These are phyloP conservation scores for Drosophila picticornis DNA, from an alignment of 2,888 invertebrate genomes.

Conservation along the genomic window DNA sequence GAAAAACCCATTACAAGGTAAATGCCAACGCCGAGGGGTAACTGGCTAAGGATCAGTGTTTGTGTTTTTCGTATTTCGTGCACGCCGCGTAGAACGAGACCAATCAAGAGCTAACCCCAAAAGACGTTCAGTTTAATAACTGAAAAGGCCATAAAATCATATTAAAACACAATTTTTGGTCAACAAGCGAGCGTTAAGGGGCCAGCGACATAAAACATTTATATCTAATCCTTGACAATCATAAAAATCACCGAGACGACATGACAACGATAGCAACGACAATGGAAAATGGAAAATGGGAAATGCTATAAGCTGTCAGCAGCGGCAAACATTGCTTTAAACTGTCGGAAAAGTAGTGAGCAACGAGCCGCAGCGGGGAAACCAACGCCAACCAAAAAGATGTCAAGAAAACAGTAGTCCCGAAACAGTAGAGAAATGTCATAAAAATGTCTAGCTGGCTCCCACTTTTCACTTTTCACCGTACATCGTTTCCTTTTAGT, in stretches of 20 bases:
- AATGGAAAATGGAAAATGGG: conserved; percentile 50
- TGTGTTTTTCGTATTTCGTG: conserved; percentile 61
- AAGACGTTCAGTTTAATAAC: conserved; percentile 37
- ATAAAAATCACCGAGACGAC: conserved; percentile 77
- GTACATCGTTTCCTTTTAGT: conserved; percentile 12
- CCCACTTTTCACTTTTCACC: conserved; percentile 36
- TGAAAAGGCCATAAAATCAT: conserved; percentile 73
- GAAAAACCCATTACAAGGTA: conserved; percentile 68
- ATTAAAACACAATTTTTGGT: conserved; percentile 80
- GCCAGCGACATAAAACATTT: conserved; percentile 72
- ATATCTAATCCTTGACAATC: conserved; percentile 83
- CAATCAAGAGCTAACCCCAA: conserved; percentile 58
- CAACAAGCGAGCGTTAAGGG: conserved; percentile 34
- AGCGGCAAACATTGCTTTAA: conserved; percentile 75
- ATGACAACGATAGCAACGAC: conserved; percentile 60
- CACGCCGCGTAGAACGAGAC: conserved; percentile 63
- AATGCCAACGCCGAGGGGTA: conserved; percentile 58
- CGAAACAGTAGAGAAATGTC: conserved; percentile 60
- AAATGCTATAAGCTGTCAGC: conserved; percentile 68
- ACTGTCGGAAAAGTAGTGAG: conserved; percentile 74
- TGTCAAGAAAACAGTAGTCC: conserved; percentile 66
- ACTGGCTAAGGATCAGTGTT: conserved; percentile 46
- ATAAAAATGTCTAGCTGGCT: conserved; percentile 70
- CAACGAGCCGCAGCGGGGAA: conserved; percentile 23
- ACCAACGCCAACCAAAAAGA: conserved; percentile 27